These are phyloP conservation scores for Mustelus asterias DNA, from an alignment of 2,113 vertebrate species.

Conservation along the genomic window DNA sequence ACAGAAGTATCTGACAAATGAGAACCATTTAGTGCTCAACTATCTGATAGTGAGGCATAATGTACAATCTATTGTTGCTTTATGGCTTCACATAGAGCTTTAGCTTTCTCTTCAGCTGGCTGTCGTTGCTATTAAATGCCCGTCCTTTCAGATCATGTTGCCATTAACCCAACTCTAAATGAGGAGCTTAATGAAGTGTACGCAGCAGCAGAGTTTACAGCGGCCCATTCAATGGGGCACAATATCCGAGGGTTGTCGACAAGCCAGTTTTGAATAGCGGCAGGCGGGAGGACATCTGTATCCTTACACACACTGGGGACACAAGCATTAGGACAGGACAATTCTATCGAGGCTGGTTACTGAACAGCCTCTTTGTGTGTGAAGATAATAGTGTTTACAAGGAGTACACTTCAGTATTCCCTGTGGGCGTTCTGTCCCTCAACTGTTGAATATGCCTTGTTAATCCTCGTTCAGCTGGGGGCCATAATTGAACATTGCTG, in stretches of 20 bases:
- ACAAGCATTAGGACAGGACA: background rate
- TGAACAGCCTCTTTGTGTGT: background rate
- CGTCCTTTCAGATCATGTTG: background rate
- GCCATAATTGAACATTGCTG: slow-evolving; percentile 23
- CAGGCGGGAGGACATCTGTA: slow-evolving; percentile 11
- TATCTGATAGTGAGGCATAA: background rate
- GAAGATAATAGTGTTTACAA: slow-evolving; percentile 1
- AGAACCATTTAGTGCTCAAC: background rate
- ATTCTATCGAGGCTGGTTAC: background rate
- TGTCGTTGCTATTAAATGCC: too few relatives aligned
- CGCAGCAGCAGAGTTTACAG: background rate
- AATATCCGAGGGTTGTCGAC: background rate
- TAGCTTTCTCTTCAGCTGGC: background rate
- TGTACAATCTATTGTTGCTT: background rate
- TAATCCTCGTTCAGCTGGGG: background rate
- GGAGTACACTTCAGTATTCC: background rate
- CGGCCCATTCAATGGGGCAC: background rate
- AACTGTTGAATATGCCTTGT: background rate
- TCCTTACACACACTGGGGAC: background rate
- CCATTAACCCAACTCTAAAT: background rate
- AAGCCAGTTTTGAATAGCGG: background rate
- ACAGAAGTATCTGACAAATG: background rate
- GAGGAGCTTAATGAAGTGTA: background rate
- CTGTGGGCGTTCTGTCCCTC: background rate
- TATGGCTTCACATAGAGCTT: background rate